Evolutionary conservation across 2,797 vertebrate species (phyloP).

Genomic region (Oreochromis grahami): DNA sequence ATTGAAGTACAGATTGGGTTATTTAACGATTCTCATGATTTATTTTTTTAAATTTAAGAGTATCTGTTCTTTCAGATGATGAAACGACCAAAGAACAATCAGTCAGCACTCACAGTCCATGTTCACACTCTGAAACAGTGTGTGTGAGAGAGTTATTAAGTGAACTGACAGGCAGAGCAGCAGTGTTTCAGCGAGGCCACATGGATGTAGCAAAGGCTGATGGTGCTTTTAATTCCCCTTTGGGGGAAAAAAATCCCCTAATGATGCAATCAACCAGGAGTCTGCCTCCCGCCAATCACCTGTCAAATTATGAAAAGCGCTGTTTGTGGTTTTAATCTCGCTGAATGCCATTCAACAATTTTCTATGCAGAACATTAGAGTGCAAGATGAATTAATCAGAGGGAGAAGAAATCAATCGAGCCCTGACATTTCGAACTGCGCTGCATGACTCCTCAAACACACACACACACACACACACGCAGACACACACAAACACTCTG

Average conservation of each 20-base stretch:
- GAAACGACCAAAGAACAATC: neutral
- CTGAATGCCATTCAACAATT: constrained; percentile 71
- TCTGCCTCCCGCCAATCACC: constrained; percentile 70
- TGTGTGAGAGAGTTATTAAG: constrained; percentile 2
- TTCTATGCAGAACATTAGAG: constrained; percentile 69
- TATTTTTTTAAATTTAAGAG: neutral
- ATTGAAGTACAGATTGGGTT: neutral
- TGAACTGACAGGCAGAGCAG: constrained; percentile 19
- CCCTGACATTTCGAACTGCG: constrained; percentile 73
- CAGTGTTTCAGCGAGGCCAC: neutral
- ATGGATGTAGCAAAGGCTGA: constrained; percentile 22
- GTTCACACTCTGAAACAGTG: neutral
- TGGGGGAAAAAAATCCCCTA: constrained; percentile 35
- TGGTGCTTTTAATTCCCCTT: constrained; percentile 38
- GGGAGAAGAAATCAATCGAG: constrained; percentile 76
- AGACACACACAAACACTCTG: neutral
- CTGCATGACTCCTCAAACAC: constrained; percentile 37
- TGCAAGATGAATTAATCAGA: constrained; percentile 79
- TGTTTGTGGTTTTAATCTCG: constrained; percentile 73
- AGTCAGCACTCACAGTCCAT: neutral
- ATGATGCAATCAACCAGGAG: constrained; percentile 70
- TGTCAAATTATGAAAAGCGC: constrained; percentile 74
- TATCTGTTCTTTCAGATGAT: neutral
- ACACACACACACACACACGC: neutral
- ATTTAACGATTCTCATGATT: neutral